Conservation (phyloP, 2,113 vertebrate genomes). For the human region DNA sequence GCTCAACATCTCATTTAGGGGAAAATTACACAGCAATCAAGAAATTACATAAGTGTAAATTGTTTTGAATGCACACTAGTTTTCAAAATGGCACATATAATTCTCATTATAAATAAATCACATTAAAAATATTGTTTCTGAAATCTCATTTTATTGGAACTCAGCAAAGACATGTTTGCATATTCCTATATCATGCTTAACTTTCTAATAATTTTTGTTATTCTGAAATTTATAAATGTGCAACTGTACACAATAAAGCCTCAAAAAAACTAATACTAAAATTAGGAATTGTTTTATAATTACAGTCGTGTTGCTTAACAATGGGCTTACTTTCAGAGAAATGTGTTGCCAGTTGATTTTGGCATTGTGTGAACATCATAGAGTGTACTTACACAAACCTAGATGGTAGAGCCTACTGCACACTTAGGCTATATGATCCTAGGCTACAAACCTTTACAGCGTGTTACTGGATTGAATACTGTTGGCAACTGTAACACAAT, state of each 20-base stretch:
- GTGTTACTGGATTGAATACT: background rate
- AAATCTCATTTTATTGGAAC: constrained; percentile 16
- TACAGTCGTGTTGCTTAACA: background rate
- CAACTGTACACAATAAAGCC: background rate
- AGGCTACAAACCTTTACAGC: background rate
- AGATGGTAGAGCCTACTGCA: background rate
- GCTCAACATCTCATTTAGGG: background rate
- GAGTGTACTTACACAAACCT: background rate
- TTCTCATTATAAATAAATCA: background rate
- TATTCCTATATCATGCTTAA: background rate
- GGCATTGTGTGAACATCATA: background rate
- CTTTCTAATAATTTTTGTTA: background rate
- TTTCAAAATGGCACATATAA: background rate
- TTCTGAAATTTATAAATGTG: background rate
- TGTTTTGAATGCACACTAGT: background rate
- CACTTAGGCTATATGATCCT: background rate
- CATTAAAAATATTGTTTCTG: background rate
- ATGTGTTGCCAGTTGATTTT: background rate
- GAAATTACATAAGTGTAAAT: background rate
- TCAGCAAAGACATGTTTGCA: background rate
- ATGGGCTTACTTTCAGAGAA: background rate
- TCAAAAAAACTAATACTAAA: background rate
- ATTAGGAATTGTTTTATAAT: background rate
- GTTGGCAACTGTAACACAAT: background rate
- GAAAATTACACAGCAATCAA: constrained; percentile 37